Evolutionary conservation across 2,113 vertebrate species (phyloP).

Genomic region (Terrapene triunguis): DNA sequence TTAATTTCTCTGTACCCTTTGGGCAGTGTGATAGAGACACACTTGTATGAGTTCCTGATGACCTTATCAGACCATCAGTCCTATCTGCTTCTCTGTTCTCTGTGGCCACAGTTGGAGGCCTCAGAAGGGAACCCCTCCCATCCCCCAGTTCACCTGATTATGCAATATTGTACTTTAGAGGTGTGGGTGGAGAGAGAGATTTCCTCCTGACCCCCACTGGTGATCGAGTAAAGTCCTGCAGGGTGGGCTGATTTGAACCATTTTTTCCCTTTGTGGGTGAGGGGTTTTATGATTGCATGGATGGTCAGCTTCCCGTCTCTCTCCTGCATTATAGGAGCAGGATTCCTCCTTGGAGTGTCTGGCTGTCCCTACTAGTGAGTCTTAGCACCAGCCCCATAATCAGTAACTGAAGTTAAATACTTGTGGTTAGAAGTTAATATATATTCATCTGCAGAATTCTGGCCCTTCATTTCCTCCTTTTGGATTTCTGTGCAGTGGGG

Average conservation of each 20-base stretch:
- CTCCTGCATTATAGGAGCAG: neutral
- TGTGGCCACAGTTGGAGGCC: conserved; percentile 1
- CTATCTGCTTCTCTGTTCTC: neutral
- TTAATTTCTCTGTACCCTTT: conserved; percentile 13
- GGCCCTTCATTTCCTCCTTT: neutral
- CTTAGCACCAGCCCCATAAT: neutral
- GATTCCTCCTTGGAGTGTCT: neutral
- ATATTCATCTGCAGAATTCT: neutral
- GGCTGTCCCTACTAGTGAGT: neutral
- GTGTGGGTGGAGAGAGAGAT: rapidly evolving
- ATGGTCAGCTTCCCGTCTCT: neutral
- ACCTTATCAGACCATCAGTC: neutral
- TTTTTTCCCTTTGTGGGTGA: neutral
- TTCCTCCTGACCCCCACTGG: neutral
- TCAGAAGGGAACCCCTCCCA: neutral
- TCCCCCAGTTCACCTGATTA: neutral
- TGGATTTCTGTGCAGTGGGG: neutral
- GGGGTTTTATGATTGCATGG: neutral
- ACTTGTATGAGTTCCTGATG: neutral
- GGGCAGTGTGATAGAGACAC: neutral
- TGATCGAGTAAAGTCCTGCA: conserved; percentile 5
- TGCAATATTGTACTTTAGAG: neutral
- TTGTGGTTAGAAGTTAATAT: neutral
- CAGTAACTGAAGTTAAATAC: neutral
- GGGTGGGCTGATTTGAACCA: neutral